Conservation (phyloP, 2,113 vertebrate species). For the Semnornis frantzii region DNA sequence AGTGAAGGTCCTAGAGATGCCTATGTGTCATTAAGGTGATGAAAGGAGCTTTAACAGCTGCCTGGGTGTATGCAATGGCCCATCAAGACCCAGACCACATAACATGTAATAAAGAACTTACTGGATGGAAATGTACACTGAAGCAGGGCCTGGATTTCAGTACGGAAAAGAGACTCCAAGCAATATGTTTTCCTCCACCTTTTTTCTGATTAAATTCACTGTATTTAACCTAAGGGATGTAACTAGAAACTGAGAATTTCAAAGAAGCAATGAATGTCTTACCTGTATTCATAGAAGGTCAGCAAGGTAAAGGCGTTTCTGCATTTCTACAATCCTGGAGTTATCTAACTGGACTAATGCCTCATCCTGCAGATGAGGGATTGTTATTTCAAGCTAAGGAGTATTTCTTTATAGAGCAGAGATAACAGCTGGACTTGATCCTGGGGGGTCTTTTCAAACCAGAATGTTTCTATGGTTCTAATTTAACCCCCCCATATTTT, state of each 20-base stretch:
- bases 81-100: not conserved
- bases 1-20: not conserved
- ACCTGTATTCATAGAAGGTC: not conserved
- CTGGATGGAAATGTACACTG: not conserved
- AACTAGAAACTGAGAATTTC: not conserved
- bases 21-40: not conserved
- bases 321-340: not conserved
- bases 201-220: not conserved
- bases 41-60: conserved; percentile 6
- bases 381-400: not conserved
- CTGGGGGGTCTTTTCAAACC: no score
- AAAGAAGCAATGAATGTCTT: not conserved
- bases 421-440: no score
- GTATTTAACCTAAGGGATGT: not conserved
- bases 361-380: not conserved
- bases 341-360: not conserved
- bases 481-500: not conserved
- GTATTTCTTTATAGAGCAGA: not conserved
- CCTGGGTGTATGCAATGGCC: not conserved
- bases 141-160: not conserved
- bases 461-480: not conserved
- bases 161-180: not conserved
- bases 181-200: not conserved
- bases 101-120: not conserved
- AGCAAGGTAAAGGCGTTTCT: not conserved